Base-by-base conservation (phyloP, 2,888 invertebrate species). In the Dromius quadrimaculatus region DNA sequence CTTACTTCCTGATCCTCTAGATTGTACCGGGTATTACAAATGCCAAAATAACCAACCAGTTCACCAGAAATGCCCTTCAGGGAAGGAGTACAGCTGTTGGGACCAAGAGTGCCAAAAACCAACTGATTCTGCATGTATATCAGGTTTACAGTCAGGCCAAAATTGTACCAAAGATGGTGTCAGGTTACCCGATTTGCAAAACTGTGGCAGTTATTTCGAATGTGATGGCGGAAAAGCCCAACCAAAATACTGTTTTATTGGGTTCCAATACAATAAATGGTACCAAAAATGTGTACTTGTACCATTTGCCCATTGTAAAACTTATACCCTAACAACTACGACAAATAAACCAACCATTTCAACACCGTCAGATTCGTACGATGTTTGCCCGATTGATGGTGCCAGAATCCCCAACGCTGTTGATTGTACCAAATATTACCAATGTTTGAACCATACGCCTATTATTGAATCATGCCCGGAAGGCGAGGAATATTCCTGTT, bases 71-170 rank as follows among this genome's bases (percentile, higher is more conserved):
- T 70, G 70, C n/a, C 70, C 70, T 22, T 13, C 20, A 23, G 50
- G 50, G 2, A 20, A 70, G 47, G 28, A 36, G 13, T 70, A 62
- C 15, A 70, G 70, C 34, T 61, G 62, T n/a, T 70, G 70, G 70
- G 70, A 70, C 11, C 70, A 62, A 22, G 19, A 11, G 11, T 70
- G 70, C 11, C 13, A 22, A 22, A n/a, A 22, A 13, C 1, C 28
- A n/a, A n/a, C 15, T n/a, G 23, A 38, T 23, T 28, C 62, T 36
- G 6, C 61, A 9, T 70, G 70, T 50, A 62, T 62, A n/a, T n/a
- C 13, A 8, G 62, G 36, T 22, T 13, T 11, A 13, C 50, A 62
- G 15, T 17, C 20, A 13, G 70, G 70, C 3, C 8, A 17, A 19
- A 22, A 36, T 0, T 70, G 70, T 62, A 50, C 70, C 2, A 6